Base-by-base conservation (phyloP, 2,888 invertebrate species). In the Rosalia funebris region DNA sequence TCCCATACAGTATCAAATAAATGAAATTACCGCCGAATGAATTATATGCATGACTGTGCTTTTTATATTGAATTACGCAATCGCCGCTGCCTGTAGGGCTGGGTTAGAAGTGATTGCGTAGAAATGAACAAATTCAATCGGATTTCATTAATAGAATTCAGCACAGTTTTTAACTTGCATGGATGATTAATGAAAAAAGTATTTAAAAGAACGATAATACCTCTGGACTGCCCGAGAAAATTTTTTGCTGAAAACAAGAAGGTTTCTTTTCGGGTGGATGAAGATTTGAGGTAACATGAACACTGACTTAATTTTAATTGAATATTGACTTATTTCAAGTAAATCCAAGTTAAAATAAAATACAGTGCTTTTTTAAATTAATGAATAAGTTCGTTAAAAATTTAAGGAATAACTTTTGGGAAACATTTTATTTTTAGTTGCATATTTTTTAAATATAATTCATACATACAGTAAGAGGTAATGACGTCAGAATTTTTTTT, bases 51-150 rank as follows among this genome's bases (percentile, higher is more conserved):
- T 57, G 57, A 56, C 34, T 48, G 50, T 61, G 45, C 17, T 52
- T 61, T 57, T 57, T 61, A 57, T 57, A 57, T 61, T 52, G 57
- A 57, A 57, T 61, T 52, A 50, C 39, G 57, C 45, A 61, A 57
- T 61, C 46, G 52, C 12, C 31, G 44, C 34, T 36, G 47, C 41
- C 44, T 42, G 42, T 36, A 44, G 50, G 57, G 44, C 42, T 36
- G 50, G 44, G 57, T 42, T 42, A 17, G 41, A 34, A 47, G 52
- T 36, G 50, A 58, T 58, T 58, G 53, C 45, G 25, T 58, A 45
- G 41, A 50, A 58, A 55, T 36, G 42, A 20, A 42, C 41, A 10
- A 31, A 56, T 47, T 16, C 46, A 44, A 46, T 19, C 19, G 46
- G 10, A 16, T 39, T 39, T 34, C 32, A 46, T 16, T 47, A 47